These are phyloP conservation scores for Abrostola tripartita DNA, from an alignment of 2,888 invertebrate genomes.

Conservation along the genomic window DNA sequence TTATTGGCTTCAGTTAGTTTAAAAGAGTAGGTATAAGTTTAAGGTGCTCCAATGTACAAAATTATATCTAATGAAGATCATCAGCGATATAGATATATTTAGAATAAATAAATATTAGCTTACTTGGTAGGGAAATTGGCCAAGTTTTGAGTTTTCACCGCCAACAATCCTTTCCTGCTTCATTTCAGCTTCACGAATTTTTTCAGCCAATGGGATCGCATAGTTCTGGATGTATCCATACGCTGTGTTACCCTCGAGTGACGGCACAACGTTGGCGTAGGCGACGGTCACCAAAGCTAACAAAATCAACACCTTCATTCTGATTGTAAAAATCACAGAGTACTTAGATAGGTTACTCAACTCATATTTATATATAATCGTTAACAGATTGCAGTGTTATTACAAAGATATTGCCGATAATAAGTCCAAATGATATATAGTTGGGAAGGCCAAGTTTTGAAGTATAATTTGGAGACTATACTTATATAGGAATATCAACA, in stretches of 20 bases:
- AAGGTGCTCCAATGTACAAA: too few relatives aligned
- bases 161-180: constrained; percentile 63
- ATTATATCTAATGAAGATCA: too few relatives aligned
- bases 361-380: constrained; percentile 46
- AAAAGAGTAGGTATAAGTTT: too few relatives aligned
- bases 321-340: constrained; percentile 23
- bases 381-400: constrained; percentile 33
- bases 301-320: constrained; percentile 49
- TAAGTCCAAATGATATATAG: not conserved
- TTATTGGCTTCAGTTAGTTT: too few relatives aligned
- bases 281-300: constrained; percentile 45
- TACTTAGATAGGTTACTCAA: constrained; percentile 1
- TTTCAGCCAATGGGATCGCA: constrained; percentile 66
- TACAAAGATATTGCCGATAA: constrained; percentile 10
- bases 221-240: constrained; percentile 65
- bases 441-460: constrained; percentile 1
- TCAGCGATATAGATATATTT: too few relatives aligned
- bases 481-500: too few relatives aligned
- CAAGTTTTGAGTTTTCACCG: constrained; percentile 57
- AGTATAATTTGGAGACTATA: too few relatives aligned
- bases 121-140: constrained; percentile 68
- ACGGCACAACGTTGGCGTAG: constrained; percentile 31
- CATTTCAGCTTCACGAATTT: constrained; percentile 63
- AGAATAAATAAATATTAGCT: not conserved
- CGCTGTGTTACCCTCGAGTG: constrained; percentile 50